Evolutionary conservation across 2,888 invertebrate genomes (phyloP).

Genomic region (Callyntrura guangdongensis): DNA sequence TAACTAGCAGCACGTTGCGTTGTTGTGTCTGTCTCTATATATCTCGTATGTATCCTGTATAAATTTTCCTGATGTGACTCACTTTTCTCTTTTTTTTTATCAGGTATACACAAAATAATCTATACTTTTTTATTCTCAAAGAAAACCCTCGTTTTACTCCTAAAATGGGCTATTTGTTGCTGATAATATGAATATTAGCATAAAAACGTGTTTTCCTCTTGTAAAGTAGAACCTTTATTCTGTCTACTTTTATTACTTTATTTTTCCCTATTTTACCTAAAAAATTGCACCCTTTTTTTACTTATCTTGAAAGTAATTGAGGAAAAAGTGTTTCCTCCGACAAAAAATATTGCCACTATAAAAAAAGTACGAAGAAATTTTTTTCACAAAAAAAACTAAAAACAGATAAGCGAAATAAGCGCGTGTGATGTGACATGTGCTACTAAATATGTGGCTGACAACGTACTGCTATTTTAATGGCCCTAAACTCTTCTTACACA

Average conservation of each 20-base stretch:
- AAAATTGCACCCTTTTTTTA: slow-evolving; percentile 77
- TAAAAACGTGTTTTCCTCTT: slow-evolving; percentile 68
- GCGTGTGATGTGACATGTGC: slow-evolving; percentile 63
- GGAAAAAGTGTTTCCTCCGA: slow-evolving; percentile 59
- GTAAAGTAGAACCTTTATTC: slow-evolving; percentile 18
- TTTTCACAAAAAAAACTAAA: slow-evolving; percentile 9
- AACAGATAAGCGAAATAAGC: slow-evolving; percentile 51
- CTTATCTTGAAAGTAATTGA: slow-evolving; percentile 55
- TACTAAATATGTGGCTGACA: not conserved
- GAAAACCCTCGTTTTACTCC: slow-evolving; percentile 41
- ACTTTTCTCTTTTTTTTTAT: slow-evolving; percentile 42
- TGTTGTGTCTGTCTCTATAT: not conserved
- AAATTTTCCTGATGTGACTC: slow-evolving; percentile 48
- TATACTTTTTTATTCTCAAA: not conserved
- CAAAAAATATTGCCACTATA: slow-evolving; percentile 60
- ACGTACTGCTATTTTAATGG: not conserved
- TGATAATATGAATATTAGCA: slow-evolving; percentile 71
- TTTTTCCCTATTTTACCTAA: slow-evolving; percentile 35
- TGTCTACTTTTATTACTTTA: slow-evolving; percentile 56
- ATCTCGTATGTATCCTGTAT: slow-evolving; percentile 1
- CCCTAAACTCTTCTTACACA: too few relatives aligned
- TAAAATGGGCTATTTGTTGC: slow-evolving; percentile 51
- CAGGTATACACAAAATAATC: slow-evolving; percentile 21
- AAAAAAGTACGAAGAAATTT: slow-evolving; percentile 41
- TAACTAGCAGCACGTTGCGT: slow-evolving; percentile 40